Evolutionary conservation across 2,888 invertebrate genomes (phyloP), one percentile per base, ranked within the genome.

Genomic region (Chrysolina haemoptera): DNA sequence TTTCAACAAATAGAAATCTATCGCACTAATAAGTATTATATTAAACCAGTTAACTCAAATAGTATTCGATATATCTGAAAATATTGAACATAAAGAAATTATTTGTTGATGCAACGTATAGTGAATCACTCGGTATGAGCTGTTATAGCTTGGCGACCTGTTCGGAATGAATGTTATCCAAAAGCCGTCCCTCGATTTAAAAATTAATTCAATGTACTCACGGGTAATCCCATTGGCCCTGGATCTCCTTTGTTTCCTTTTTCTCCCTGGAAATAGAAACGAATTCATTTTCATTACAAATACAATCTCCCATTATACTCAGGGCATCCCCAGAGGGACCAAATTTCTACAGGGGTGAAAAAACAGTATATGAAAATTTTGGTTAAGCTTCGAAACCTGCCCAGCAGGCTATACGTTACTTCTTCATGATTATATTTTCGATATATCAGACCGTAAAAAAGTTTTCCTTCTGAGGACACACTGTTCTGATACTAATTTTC

Each of bases 201-300:
- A 46, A 50, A 18, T 35, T 10, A 68, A 35, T 22, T 35, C 20
- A 20, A 55, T 43, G 66, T 78, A 94, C 95, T 93, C 91, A 97
- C 97, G 87, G 98, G 98, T 85, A 98, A 90, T 84, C 98, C 98
- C 96, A 98, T 98, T 70, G 97, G 97, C 82, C 98, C 98, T 73
- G 94, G 93, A 87, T 95, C 95, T 73, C 96, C 96, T 88, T 93
- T 94, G 68, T 91, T 90, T 70, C 96, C 96, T 86, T 94, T 93
- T 79, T 94, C 94, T 66, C 96, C 96, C 95, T 96, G 88, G 12
- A 68, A 65, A 14, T 40, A 69, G 41, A 64, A 4, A 12, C 10
- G 4, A 62, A 70, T 40, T 35, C 41, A 67, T 20, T 46, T n/a
- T 22, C 35, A 53, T 53, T 8, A 20, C 53, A n/a, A 18, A 40